Evolutionary conservation across 2,797 vertebrate species (phyloP).

Genomic region (Eulemur albifrons): DNA sequence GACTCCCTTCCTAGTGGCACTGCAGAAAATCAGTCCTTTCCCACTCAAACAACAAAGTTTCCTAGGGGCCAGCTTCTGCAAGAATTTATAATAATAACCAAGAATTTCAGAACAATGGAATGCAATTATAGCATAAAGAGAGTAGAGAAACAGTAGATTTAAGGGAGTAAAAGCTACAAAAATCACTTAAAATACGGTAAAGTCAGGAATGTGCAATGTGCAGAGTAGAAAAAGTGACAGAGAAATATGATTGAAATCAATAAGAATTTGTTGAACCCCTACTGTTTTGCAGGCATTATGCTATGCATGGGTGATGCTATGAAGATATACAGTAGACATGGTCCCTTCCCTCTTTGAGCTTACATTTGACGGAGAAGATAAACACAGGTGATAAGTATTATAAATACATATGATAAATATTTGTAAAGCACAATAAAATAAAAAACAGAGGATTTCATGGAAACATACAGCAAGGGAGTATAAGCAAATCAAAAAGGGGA

Average conservation of each 20-base stretch:
- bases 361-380: neutral
- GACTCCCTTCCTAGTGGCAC: neutral
- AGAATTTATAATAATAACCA: conserved; percentile 2
- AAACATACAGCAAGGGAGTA: neutral
- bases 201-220: neutral
- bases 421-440: neutral
- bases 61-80: neutral
- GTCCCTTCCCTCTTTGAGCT: neutral
- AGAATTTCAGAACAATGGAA: conserved; percentile 35
- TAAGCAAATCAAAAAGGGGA: neutral
- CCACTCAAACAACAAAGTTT: neutral
- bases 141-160: neutral
- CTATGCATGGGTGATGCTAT: neutral
- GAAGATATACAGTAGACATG: neutral
- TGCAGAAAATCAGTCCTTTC: neutral
- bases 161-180: neutral
- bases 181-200: neutral
- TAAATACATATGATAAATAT: neutral
- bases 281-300: neutral
- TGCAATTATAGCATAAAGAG: neutral
- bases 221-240: neutral
- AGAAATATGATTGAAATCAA: conserved; percentile 3
- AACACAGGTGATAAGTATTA: neutral
- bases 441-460: neutral
- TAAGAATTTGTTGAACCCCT: neutral